Evolutionary conservation across 2,797 vertebrate genomes (phyloP), one percentile per base, ranked within the genome.

Genomic region (Gymnoscopelus microlampas): DNA sequence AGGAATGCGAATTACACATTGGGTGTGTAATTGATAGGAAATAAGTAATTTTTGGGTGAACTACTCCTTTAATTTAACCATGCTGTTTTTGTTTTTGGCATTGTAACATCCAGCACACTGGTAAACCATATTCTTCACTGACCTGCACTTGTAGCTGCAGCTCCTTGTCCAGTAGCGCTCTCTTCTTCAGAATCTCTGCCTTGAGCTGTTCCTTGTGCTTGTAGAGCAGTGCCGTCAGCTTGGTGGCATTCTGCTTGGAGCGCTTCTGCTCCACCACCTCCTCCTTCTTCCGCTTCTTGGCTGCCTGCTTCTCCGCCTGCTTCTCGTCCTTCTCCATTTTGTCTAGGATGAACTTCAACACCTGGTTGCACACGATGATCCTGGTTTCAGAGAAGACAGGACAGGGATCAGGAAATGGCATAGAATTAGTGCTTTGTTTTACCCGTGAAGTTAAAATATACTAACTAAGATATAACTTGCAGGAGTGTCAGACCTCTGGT

Each of bases 311-410:
- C 89, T 99, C 96, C 15, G 96, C 97, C 90, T 98, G 97, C 81
- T 96, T 98, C 89, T 99, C 98, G 48, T 99, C 97, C 91, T 99
- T 98, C 91, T 99, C 98, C 32, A 99, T 99, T 91, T 98, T 99
- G 93, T 99, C 98, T 65, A 99, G 94, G 85, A 99, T 96, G 80
- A 95, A 99, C 90, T 99, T 99, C 96, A 99, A 97, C 88, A 99
- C 97, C 93, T 99, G 97, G 93, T 98, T 99, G 92, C 98, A 99
- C 66, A 98, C 97, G 55, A 98, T 97, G 96, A 99, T 97, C 87
- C 98, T 99, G 86, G 66, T 79, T 63, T 78, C 74, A 86, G 6
- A 71, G 39, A 55, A 7, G 66, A 68, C 2, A 58, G 9, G 10
- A 0, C 3, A 4, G 10, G 1, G 48, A 68, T 51, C 13, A 51